phyloP scores from a whole-genome alignment of 1,140 invertebrate species.

The Ceratina calcarata region DNA sequence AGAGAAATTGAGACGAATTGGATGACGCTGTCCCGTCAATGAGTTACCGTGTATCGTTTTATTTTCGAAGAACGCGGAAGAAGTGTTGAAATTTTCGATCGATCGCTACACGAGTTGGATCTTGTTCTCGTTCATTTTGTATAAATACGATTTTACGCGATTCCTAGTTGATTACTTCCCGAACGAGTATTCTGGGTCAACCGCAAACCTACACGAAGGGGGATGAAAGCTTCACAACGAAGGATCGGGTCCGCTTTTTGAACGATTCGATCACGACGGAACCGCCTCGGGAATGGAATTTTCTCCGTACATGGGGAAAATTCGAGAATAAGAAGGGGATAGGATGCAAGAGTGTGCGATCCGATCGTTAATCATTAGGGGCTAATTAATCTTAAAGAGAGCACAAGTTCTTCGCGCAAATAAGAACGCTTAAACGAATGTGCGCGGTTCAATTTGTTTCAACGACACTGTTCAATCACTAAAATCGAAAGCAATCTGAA shows the following conservation, averaged over 20 bases:
- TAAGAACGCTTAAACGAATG: too few relatives aligned
- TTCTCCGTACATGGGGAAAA: slow-evolving; percentile 29
- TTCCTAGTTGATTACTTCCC: too few relatives aligned
- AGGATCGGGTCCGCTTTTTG: slow-evolving; percentile 9
- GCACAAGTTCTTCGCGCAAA: slow-evolving; percentile 54
- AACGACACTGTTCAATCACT: too few relatives aligned
- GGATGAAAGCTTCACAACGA: slow-evolving; percentile 22
- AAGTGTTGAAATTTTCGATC: slow-evolving; percentile 45
- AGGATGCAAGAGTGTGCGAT: slow-evolving; percentile 73
- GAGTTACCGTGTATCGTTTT: slow-evolving; percentile 4
- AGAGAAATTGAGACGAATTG: neutral
- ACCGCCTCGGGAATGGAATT: slow-evolving; percentile 8
- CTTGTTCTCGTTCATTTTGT: neutral
- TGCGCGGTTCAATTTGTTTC: too few relatives aligned
- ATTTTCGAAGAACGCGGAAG: slow-evolving; percentile 18
- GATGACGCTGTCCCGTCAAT: neutral
- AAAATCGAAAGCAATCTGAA: too few relatives aligned
- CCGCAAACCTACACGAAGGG: neutral
- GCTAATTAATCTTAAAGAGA: slow-evolving; percentile 71
- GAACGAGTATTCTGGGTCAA: too few relatives aligned
- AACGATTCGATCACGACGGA: slow-evolving; percentile 13
- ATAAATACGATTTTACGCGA: neutral
- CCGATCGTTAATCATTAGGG: slow-evolving; percentile 77
- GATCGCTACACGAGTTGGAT: neutral
- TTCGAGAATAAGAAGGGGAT: slow-evolving; percentile 51